Conservation (phyloP, 1,140 invertebrate genomes). For the Halesus radiatus region DNA sequence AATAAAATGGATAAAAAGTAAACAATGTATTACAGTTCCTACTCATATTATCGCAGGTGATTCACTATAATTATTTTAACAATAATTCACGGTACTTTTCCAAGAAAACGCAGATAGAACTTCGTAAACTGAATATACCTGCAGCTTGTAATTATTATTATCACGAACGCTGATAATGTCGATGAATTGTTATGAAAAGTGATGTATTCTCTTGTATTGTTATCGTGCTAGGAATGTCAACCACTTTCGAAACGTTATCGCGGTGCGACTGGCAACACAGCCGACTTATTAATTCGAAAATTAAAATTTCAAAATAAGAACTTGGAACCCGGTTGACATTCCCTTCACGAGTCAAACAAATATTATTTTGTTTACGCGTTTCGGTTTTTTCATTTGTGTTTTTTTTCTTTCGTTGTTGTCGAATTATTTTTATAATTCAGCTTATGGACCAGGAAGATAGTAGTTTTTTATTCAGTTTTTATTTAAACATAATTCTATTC, state of each 20-base stretch:
- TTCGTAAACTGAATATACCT: slow-evolving; percentile 1
- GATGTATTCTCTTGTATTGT: slow-evolving; percentile 15
- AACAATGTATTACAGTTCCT: neutral
- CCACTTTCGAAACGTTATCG: slow-evolving; percentile 29
- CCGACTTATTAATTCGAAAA: slow-evolving; percentile 14
- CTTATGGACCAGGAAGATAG: too few species aligned
- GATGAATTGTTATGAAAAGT: slow-evolving; percentile 34
- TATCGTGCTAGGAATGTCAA: slow-evolving; percentile 24
- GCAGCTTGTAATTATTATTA: neutral
- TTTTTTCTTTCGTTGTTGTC: too few species aligned
- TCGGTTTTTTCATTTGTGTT: too few species aligned
- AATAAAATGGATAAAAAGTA: neutral
- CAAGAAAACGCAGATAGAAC: neutral
- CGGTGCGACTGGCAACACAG: neutral
- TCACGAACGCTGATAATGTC: slow-evolving; percentile 16
- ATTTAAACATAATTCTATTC: too few species aligned
- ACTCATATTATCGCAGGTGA: neutral
- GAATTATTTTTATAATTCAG: too few species aligned
- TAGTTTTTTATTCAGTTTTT: too few species aligned
- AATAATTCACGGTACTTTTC: neutral
- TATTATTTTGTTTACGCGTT: too few species aligned
- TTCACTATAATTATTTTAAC: neutral
- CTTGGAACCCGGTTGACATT: neutral
- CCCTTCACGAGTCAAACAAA: neutral
- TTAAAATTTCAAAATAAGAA: slow-evolving; percentile 19